A percentile compares a stretch with the other conserved stretches of the same genome.
Conservation (phyloP, 2,888 invertebrate species). For the Lithophane semibrunnea region DNA sequence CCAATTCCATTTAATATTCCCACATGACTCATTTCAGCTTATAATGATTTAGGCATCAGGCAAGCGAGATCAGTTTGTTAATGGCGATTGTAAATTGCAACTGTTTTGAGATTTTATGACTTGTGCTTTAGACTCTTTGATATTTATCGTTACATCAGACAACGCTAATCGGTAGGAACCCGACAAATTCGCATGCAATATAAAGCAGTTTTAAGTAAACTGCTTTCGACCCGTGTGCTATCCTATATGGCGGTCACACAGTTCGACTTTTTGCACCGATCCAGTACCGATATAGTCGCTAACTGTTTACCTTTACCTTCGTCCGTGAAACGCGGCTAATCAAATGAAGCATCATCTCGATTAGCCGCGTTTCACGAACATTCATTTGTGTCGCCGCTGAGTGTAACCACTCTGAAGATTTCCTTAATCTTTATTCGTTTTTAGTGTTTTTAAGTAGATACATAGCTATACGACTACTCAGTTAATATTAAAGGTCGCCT, state of each 20-base stretch:
- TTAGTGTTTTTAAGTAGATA: no score
- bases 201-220: neutral
- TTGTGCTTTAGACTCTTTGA: neutral
- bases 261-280: no score
- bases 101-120: neutral
- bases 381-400: neutral
- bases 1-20: constrained; percentile 40
- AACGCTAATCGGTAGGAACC: neutral
- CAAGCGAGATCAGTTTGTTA: neutral
- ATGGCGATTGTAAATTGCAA: neutral
- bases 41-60: constrained; percentile 12
- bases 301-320: neutral
- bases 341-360: no score
- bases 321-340: no score
- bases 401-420: neutral
- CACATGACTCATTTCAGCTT: constrained; percentile 25
- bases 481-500: no score
- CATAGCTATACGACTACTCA: no score
- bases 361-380: neutral
- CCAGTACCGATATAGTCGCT: neutral
- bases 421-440: no score
- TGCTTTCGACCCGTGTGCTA: no score
- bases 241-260: neutral
- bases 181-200: neutral
- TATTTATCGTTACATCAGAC: neutral